Evolutionary conservation across 64 coral and sea anemone species (phyloP).

Genomic region (Dendrophyllia cribrosa): DNA sequence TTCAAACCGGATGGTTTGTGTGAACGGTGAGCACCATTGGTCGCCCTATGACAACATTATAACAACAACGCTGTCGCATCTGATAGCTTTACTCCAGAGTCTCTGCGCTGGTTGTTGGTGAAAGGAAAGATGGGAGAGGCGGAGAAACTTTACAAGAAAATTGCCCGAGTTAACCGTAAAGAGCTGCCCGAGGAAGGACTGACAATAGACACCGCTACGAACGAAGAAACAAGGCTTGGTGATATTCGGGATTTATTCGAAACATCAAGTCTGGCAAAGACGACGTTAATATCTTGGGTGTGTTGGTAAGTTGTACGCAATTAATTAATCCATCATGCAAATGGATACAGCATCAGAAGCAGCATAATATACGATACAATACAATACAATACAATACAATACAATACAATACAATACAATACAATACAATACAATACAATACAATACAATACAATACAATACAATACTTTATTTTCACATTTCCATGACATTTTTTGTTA

Average conservation of each 20-base stretch:
- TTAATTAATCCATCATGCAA: not conserved
- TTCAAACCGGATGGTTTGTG: no score
- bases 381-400: no score
- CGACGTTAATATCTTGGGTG: not conserved
- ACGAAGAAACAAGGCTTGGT: conserved; percentile 35
- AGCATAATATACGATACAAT: no score
- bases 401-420: no score
- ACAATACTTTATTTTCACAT: no score
- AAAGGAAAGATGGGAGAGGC: conserved; percentile 64
- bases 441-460: no score
- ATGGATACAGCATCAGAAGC: no score
- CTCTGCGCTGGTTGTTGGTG: conserved; percentile 66
- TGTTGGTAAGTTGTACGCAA: not conserved
- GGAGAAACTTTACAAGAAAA: conserved; percentile 21
- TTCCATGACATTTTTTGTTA: no score
- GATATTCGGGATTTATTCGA: conserved; percentile 64
- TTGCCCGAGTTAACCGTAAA: conserved; percentile 39
- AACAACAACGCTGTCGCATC: not conserved
- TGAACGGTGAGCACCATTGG: not conserved
- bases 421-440: no score
- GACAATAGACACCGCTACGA: not conserved
- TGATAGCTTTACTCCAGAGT: conserved; percentile 66
- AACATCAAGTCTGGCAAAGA: not conserved
- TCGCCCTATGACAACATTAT: no score
- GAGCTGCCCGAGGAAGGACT: not conserved